A percentile compares a stretch with the other conserved stretches of the same genome.
These are phyloP conservation scores for Hassar affinis DNA, from an alignment of 2,113 vertebrate species.

Conservation along the genomic window DNA sequence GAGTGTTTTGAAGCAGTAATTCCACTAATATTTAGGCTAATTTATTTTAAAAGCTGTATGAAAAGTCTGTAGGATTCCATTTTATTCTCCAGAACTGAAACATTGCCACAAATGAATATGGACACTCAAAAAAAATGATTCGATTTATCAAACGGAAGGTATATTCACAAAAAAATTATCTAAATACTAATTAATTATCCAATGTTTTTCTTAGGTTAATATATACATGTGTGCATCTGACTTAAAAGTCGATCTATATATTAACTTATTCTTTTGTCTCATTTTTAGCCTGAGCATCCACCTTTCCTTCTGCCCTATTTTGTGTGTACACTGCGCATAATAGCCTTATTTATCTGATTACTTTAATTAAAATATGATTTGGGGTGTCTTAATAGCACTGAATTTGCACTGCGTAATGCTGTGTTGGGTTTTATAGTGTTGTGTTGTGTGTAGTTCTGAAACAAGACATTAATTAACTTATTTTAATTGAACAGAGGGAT, in stretches of 20 bases:
- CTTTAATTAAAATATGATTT: slow-evolving; percentile 19
- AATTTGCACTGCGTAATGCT: background rate
- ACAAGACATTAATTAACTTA: background rate
- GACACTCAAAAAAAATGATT: too few species aligned
- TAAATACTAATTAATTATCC: background rate
- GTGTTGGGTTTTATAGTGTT: background rate
- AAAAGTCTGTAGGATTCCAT: background rate
- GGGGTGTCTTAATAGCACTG: too few species aligned
- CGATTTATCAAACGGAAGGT: background rate
- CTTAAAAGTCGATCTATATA: background rate
- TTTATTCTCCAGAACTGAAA: background rate
- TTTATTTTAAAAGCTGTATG: background rate
- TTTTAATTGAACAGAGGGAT: background rate
- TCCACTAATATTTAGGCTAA: background rate
- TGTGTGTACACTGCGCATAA: background rate
- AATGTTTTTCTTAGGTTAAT: background rate
- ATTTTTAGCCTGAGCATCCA: background rate
- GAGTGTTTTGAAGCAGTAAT: background rate
- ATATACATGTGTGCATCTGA: background rate
- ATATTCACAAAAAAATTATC: background rate
- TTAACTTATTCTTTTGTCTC: background rate
- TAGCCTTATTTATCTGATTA: slow-evolving; percentile 12
- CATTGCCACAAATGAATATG: too few species aligned
- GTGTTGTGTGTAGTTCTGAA: background rate
- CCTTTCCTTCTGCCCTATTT: background rate